These are phyloP conservation scores for Andrena praecox DNA, from an alignment of 2,888 invertebrate genomes.

Conservation along the genomic window DNA sequence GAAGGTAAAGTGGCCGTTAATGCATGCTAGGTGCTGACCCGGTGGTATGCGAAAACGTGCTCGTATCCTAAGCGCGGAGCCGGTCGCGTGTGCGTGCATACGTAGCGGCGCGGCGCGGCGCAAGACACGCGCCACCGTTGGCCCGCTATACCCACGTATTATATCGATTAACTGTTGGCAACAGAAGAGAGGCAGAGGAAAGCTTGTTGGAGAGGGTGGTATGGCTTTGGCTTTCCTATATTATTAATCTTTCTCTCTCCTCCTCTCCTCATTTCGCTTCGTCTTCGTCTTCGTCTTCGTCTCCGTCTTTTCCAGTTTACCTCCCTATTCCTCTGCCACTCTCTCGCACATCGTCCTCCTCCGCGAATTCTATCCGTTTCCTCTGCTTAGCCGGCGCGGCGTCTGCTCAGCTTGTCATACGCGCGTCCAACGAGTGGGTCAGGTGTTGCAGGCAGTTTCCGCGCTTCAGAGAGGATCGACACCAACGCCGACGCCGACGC, in stretches of 20 bases:
- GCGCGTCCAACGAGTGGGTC: slow-evolving; percentile 79
- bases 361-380: background rate
- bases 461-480: slow-evolving; percentile 79
- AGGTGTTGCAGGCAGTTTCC: slow-evolving; percentile 81
- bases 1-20: slow-evolving; percentile 12
- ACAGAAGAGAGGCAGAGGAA: slow-evolving; percentile 83
- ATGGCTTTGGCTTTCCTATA: slow-evolving; percentile 83
- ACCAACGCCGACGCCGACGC: background rate
- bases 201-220: slow-evolving; percentile 80
- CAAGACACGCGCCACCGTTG: slow-evolving; percentile 59
- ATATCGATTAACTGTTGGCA: slow-evolving; percentile 85
- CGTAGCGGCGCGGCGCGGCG: slow-evolving; percentile 16
- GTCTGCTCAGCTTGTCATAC: slow-evolving; percentile 73
- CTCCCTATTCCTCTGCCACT: background rate
- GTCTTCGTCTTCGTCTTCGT: slow-evolving; percentile 42
- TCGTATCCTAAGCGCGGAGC: slow-evolving; percentile 1
- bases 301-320: slow-evolving; percentile 4
- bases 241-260: slow-evolving; percentile 83
- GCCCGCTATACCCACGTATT: slow-evolving; percentile 82
- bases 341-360: too few relatives aligned
- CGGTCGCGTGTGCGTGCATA: slow-evolving; percentile 51
- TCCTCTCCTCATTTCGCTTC: slow-evolving; percentile 53
- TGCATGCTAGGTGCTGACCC: slow-evolving; percentile 11
- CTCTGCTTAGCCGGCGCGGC: slow-evolving; percentile 39
- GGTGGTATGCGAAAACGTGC: slow-evolving; percentile 3